Evolutionary conservation across 2,113 vertebrate genomes (phyloP).

Genomic region (Orcinus orca): DNA sequence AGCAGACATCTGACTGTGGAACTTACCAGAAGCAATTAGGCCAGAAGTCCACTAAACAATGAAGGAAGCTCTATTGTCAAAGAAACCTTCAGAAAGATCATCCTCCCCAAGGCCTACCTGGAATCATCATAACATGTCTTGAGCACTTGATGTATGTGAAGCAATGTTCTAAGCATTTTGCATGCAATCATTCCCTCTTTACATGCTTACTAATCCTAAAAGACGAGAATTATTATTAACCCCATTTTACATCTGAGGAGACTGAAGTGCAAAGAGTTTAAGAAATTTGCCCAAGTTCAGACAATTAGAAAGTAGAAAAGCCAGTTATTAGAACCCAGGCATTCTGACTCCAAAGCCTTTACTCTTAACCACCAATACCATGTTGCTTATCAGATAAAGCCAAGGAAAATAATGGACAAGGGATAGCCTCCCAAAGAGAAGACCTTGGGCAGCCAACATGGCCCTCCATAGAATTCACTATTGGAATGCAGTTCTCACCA

Average conservation of each 20-base stretch:
- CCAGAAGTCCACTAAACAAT: not conserved
- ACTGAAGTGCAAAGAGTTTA: not conserved
- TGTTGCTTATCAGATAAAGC: not conserved
- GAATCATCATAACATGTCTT: not conserved
- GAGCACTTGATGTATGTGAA: not conserved
- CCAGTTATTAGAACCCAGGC: not conserved
- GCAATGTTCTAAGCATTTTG: not conserved
- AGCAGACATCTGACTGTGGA: not conserved
- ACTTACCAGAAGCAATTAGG: not conserved
- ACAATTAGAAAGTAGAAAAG: not conserved
- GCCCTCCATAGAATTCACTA: not conserved
- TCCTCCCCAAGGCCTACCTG: not conserved
- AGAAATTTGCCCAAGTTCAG: not conserved
- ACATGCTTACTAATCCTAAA: not conserved
- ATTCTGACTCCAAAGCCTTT: not conserved
- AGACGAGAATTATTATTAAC: not conserved
- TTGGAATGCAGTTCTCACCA: not conserved
- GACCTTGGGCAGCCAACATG: not conserved
- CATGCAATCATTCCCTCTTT: not conserved
- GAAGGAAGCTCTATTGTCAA: not conserved
- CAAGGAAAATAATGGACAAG: not conserved
- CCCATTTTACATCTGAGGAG: not conserved
- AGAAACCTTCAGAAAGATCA: not conserved
- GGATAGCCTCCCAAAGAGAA: not conserved
- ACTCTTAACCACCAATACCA: not conserved